Conservation (phyloP, 2,888 invertebrate species). For the Diarsia mendica region DNA sequence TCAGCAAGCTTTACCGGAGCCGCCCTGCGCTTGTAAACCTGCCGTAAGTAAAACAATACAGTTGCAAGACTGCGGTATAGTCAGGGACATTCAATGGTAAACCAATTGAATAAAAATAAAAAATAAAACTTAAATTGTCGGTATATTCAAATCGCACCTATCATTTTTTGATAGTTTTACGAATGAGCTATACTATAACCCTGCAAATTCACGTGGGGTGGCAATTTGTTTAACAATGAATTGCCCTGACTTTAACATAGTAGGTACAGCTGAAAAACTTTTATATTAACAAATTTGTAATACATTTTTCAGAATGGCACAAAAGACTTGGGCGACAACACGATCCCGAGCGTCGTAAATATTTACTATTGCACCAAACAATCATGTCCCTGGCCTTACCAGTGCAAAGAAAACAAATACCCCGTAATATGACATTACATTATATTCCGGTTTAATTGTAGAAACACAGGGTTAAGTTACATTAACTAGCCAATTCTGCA, state of each 20-base stretch:
- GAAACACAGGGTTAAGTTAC: not conserved
- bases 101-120: not conserved
- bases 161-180: not conserved
- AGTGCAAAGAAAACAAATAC: conserved; percentile 77
- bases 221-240: not conserved
- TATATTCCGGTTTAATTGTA: not conserved
- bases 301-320: conserved; percentile 71
- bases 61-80: not conserved
- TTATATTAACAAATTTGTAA: not conserved
- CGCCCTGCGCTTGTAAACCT: conserved; percentile 76
- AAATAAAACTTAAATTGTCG: not conserved
- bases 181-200: not conserved
- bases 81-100: not conserved
- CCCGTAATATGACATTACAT: conserved; percentile 72
- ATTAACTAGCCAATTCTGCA: not conserved
- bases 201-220: not conserved
- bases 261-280: not conserved
- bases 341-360: conserved; percentile 76
- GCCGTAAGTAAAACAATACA: conserved; percentile 69
- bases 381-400: conserved; percentile 75
- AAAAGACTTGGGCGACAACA: conserved; percentile 73
- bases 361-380: conserved; percentile 75
- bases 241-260: not conserved
- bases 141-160: not conserved
- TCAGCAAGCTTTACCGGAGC: conserved; percentile 77